Conservation (phyloP, 2,888 invertebrate species). For the Antheraea assamensis region DNA sequence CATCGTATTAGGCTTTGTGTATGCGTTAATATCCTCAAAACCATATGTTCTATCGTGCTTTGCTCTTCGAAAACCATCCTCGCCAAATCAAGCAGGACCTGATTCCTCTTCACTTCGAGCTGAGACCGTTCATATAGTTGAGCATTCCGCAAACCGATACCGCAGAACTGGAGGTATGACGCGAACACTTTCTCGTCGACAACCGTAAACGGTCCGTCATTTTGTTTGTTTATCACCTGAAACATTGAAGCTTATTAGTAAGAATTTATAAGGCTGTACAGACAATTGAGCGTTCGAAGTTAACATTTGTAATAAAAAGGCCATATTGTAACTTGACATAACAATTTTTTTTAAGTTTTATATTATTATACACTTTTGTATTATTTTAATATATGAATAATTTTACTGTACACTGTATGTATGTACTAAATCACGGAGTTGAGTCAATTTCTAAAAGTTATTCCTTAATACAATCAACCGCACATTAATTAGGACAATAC, state of each 20-base stretch:
- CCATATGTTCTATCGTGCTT: conserved; percentile 97
- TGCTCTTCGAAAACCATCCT: conserved; percentile 98
- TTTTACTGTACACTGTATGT: not conserved
- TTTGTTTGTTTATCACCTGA: conserved; percentile 94
- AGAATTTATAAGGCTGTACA: not conserved
- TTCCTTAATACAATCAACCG: not conserved
- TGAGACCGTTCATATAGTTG: conserved; percentile 97
- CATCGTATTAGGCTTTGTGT: conserved; percentile 97
- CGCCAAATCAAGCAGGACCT: conserved; percentile 96
- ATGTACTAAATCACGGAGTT: not conserved
- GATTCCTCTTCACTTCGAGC: conserved; percentile 96
- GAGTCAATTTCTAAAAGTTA: not conserved
- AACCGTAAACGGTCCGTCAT: conserved; percentile 90
- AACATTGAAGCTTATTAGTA: conserved; percentile 8
- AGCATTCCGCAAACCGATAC: conserved; percentile 97
- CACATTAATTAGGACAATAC: not conserved
- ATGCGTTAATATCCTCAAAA: conserved; percentile 95
- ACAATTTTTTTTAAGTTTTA: too few species aligned
- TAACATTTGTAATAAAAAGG: not conserved
- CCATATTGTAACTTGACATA: too few species aligned
- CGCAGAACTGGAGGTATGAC: conserved; percentile 97
- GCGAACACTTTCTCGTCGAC: conserved; percentile 96
- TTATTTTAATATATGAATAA: not conserved
- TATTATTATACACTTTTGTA: too few species aligned
- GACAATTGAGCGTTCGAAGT: not conserved